phyloP scores from a whole-genome alignment of 2,113 vertebrate genomes.

The Bambusicola thoracicus region DNA sequence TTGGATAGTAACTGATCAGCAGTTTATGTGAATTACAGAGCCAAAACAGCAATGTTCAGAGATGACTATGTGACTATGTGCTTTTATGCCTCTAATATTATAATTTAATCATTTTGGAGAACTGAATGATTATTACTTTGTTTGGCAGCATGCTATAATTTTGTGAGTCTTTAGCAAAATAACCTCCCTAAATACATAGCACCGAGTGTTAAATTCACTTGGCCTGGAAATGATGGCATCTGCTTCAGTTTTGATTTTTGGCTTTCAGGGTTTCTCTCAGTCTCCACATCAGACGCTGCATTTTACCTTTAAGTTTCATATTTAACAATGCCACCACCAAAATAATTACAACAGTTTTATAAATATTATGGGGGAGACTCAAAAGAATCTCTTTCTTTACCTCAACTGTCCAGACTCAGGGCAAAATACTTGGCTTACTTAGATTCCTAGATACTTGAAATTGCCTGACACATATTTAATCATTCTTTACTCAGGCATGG shows the following conservation, averaged over 20 bases:
- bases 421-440: background rate
- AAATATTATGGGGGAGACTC: background rate
- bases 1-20: background rate
- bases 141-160: constrained; percentile 19
- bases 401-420: background rate
- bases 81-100: background rate
- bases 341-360: background rate
- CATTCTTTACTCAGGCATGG: background rate
- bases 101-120: constrained; percentile 36
- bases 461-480: background rate
- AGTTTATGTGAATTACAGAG: background rate
- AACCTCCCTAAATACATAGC: background rate
- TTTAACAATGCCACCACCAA: background rate
- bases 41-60: background rate
- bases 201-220: constrained; percentile 13
- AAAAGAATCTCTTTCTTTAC: background rate
- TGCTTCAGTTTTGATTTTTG: constrained; percentile 29
- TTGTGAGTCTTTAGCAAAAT: background rate
- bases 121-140: constrained; percentile 27
- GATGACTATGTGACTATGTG: background rate
- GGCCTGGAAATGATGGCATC: constrained; percentile 25
- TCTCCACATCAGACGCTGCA: background rate
- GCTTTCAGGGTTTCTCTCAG: background rate
- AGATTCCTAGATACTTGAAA: background rate
- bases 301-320: background rate